Evolutionary conservation across 2,888 invertebrate species (phyloP).

Genomic region (Beris chalybata): DNA sequence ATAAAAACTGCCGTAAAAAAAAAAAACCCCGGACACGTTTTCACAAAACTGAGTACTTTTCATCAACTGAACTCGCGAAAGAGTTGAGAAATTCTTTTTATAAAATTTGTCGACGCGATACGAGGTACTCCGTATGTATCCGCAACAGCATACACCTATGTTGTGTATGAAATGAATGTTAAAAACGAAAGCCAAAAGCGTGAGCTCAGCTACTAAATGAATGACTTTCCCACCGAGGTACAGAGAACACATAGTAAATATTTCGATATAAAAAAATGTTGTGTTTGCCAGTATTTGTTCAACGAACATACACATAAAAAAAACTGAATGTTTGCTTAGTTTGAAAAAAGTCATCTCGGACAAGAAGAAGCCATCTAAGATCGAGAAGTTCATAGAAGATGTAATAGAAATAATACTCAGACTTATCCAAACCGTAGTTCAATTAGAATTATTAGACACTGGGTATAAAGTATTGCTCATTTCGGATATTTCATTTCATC

Average conservation of each 20-base stretch:
- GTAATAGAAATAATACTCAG: neutral
- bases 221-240: neutral
- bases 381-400: neutral
- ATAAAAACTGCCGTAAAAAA: too few relatives aligned
- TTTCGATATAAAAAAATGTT: too few relatives aligned
- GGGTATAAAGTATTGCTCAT: too few relatives aligned
- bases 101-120: slow-evolving; percentile 26
- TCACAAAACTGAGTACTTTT: slow-evolving; percentile 20
- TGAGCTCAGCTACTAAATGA: neutral
- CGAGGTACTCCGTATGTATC: neutral
- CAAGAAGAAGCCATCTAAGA: neutral
- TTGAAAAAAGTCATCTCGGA: neutral
- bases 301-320: neutral
- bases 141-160: slow-evolving; percentile 4
- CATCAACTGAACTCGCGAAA: slow-evolving; percentile 30
- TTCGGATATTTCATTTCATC: too few relatives aligned
- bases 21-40: too few relatives aligned
- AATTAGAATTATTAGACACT: too few relatives aligned
- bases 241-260: too few relatives aligned
- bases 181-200: slow-evolving; percentile 7
- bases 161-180: neutral
- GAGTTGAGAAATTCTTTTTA: slow-evolving; percentile 35
- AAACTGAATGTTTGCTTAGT: neutral
- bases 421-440: neutral
- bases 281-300: neutral